Evolutionary conservation across 1,140 invertebrate species (phyloP), one percentile per base, ranked within the genome.

Genomic region (Formica selysi): DNA sequence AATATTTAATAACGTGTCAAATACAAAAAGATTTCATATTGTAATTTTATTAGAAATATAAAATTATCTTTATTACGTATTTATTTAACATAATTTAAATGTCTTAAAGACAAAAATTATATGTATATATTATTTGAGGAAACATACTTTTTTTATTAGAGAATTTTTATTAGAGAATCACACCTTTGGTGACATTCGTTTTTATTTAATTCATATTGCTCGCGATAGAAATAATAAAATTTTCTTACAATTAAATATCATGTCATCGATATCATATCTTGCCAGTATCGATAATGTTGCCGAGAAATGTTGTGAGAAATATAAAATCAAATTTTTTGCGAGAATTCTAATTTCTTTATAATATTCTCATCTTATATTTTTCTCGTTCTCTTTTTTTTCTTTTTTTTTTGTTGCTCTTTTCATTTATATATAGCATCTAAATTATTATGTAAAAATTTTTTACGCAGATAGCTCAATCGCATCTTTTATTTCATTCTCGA

Each of bases 181-280:
- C 19, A 54, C 0, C 22, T 22, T 22, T 8, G 16, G 0, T 6
- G 3, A 78, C 0, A 51, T 51, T 11, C 3, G 8, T 51, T 79
- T 48, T 67, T 65, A 54, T 32, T 32, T 48, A 44, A 36, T 36
- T 16, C 26, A 65, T 65, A 44, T 65, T 11, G 16, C 36, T 19
- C 19, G 44, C n/a, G 76, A 79, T 38, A 79, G 29, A 67, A 65
- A 67, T 54, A 67, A 79, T 79, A 4, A 67, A 54, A 26, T 54
- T 79, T 38, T 68, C 8, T 26, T 79, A 22, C 2, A 19, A 22
- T 76, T 6, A 16, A 44, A 64, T 44, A 0, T 32, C n/a, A 0
- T 32, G 29, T 16, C 4, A 19, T 19, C 19, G 26, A 48, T 78
- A 78, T 64, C 59, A 11, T 76, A 76, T 64, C 41, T 78, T 48